phyloP scores from a whole-genome alignment of 2,888 invertebrate species.

The Limnephilus auricula region DNA sequence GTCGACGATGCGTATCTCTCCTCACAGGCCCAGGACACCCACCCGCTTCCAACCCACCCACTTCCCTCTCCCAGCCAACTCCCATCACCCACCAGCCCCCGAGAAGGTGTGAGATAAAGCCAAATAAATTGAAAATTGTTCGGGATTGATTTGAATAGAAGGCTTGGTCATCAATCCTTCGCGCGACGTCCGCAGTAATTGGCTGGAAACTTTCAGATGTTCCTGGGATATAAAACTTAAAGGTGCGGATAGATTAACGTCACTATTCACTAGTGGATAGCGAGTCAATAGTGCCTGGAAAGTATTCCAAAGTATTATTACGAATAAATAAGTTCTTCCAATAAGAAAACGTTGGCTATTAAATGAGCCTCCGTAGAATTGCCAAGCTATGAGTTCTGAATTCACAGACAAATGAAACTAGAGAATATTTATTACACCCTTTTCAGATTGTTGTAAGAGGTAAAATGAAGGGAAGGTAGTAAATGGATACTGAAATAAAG shows the following conservation, averaged over 20 bases:
- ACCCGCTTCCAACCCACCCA: neutral
- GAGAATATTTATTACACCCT: constrained; percentile 6
- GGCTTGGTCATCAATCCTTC: constrained; percentile 59
- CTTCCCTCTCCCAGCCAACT: neutral
- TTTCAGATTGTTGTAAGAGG: neutral
- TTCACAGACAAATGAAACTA: constrained; percentile 19
- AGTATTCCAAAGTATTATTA: neutral
- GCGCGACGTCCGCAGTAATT: constrained; percentile 60
- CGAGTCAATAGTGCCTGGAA: neutral
- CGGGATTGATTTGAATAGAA: constrained; percentile 78
- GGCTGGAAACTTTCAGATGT: constrained; percentile 61
- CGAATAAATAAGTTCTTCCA: neutral
- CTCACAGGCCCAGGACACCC: constrained; percentile 6
- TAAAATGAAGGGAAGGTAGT: neutral
- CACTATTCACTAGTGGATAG: neutral
- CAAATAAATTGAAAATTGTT: constrained; percentile 80
- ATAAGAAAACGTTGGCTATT: neutral
- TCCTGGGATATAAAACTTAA: constrained; percentile 19
- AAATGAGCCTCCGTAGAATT: neutral
- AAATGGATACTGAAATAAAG: neutral
- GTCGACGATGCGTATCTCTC: constrained; percentile 58
- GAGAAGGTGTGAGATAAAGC: constrained; percentile 51
- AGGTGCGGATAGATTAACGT: constrained; percentile 44
- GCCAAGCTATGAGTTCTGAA: neutral
- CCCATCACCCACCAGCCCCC: neutral